Evolutionary conservation across 2,888 invertebrate species (phyloP).

Genomic region (Pilophorus perplexus): DNA sequence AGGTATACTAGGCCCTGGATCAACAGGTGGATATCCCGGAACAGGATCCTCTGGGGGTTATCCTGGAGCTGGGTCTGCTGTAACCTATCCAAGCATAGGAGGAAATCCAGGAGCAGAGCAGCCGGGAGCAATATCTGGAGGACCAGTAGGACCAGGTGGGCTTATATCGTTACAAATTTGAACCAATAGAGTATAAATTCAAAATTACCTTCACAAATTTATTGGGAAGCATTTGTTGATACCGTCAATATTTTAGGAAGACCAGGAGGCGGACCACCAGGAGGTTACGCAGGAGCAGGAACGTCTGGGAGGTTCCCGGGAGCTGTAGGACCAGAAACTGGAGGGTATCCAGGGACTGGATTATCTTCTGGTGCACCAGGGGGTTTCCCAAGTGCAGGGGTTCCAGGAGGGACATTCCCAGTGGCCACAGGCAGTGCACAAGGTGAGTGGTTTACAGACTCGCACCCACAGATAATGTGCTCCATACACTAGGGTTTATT

Average conservation of each 20-base stretch:
- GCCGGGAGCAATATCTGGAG: too few relatives aligned
- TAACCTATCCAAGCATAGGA: slow-evolving; percentile 38
- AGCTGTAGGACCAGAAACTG: slow-evolving; percentile 24
- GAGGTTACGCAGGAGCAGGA: slow-evolving; percentile 39
- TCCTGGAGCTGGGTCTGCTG: slow-evolving; percentile 41
- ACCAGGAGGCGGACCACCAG: slow-evolving; percentile 35
- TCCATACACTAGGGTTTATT: too few relatives aligned
- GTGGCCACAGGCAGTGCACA: not conserved
- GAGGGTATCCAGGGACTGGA: slow-evolving; percentile 25
- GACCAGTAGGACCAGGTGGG: slow-evolving; percentile 11
- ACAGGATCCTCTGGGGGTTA: slow-evolving; percentile 44
- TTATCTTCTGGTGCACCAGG: slow-evolving; percentile 43
- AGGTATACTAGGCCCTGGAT: slow-evolving; percentile 21
- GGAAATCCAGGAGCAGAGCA: too few relatives aligned
- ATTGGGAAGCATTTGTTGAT: too few relatives aligned
- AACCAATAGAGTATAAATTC: too few relatives aligned
- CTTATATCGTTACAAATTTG: too few relatives aligned
- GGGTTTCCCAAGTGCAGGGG: slow-evolving; percentile 37
- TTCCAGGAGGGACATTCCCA: slow-evolving; percentile 30
- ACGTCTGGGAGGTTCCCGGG: slow-evolving; percentile 37
- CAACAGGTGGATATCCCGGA: slow-evolving; percentile 33
- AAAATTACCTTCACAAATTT: too few relatives aligned
- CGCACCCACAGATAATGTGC: too few relatives aligned
- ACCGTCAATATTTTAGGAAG: too few relatives aligned
- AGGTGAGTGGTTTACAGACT: too few relatives aligned